Conservation (phyloP, 2,888 invertebrate species). For the Apodemia hepburni region DNA sequence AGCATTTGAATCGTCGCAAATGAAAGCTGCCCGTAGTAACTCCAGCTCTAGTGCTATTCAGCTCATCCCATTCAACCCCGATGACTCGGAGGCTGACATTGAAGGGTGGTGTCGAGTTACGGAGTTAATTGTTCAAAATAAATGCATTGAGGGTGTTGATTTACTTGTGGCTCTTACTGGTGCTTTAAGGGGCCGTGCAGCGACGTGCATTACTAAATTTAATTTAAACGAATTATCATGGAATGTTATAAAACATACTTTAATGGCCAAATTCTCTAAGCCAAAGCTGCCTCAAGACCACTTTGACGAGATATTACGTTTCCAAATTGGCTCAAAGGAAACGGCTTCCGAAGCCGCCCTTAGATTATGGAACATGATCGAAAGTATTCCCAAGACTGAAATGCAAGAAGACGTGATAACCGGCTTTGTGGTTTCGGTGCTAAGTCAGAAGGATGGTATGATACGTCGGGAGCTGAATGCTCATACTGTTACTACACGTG, state of each 20-base stretch:
- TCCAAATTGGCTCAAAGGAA: no score
- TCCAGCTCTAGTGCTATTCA: neutral
- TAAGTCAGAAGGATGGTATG: constrained; percentile 27
- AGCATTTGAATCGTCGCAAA: neutral
- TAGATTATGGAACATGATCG: constrained; percentile 2
- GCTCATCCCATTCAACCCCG: constrained; percentile 33
- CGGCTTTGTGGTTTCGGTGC: constrained; percentile 26
- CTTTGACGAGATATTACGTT: constrained; percentile 31
- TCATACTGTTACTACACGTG: constrained; percentile 22
- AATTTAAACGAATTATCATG: constrained; percentile 28
- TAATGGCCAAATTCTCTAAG: constrained; percentile 33
- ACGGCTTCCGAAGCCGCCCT: no score
- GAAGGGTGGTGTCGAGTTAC: constrained; percentile 34
- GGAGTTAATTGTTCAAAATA: constrained; percentile 26
- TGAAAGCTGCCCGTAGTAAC: neutral
- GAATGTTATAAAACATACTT: constrained; percentile 29
- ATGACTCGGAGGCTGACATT: constrained; percentile 31
- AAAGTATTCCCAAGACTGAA: constrained; percentile 23
- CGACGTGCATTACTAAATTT: constrained; percentile 32
- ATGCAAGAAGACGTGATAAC: constrained; percentile 29
- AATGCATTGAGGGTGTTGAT: constrained; percentile 31
- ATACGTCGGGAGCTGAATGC: constrained; percentile 31
- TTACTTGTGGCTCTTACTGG: constrained; percentile 32
- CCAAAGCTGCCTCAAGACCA: constrained; percentile 34
- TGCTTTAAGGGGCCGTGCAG: constrained; percentile 34